Percentiles rank a stretch among this genome's conserved stretches.
These are phyloP conservation scores for Nothobranchius kuhntae DNA, from an alignment of 2,113 vertebrate genomes.

Conservation along the genomic window DNA sequence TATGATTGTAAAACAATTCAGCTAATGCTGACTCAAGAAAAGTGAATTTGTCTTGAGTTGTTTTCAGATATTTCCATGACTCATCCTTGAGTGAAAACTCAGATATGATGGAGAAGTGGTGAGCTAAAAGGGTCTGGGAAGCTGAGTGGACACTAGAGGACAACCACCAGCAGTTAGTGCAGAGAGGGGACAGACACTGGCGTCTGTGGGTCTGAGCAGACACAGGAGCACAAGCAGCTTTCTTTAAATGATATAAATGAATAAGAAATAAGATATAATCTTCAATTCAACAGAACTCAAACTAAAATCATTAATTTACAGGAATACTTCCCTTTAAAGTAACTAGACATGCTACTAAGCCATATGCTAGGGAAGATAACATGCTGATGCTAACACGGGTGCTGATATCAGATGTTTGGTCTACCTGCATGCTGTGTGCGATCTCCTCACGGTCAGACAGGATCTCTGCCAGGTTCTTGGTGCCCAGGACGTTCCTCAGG, in stretches of 20 bases:
- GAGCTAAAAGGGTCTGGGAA: not conserved
- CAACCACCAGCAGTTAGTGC: not conserved
- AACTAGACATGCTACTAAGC: too few relatives aligned
- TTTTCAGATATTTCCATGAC: not conserved
- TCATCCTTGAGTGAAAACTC: not conserved
- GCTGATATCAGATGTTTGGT: not conserved
- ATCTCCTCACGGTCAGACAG: constrained; percentile 96
- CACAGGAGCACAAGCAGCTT: too few relatives aligned
- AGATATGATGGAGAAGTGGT: not conserved
- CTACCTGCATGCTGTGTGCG: constrained; percentile 95
- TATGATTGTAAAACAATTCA: too few relatives aligned
- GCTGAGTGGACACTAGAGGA: not conserved
- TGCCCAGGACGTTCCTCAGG: constrained; percentile 92
- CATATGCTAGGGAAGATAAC: too few relatives aligned
- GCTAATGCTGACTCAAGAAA: too few relatives aligned
- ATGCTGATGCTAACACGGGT: too few relatives aligned
- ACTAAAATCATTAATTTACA: too few relatives aligned
- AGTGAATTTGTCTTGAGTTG: too few relatives aligned
- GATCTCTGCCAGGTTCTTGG: constrained; percentile 94
- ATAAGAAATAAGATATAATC: too few relatives aligned
- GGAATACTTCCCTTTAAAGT: too few relatives aligned
- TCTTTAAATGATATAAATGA: not conserved
- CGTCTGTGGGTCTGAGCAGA: not conserved
- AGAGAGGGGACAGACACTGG: not conserved
- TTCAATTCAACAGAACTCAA: too few relatives aligned